Evolutionary conservation across 2,888 invertebrate species (phyloP), one percentile per base, ranked within the genome.

Genomic region (Cosmopolites sordidus): DNA sequence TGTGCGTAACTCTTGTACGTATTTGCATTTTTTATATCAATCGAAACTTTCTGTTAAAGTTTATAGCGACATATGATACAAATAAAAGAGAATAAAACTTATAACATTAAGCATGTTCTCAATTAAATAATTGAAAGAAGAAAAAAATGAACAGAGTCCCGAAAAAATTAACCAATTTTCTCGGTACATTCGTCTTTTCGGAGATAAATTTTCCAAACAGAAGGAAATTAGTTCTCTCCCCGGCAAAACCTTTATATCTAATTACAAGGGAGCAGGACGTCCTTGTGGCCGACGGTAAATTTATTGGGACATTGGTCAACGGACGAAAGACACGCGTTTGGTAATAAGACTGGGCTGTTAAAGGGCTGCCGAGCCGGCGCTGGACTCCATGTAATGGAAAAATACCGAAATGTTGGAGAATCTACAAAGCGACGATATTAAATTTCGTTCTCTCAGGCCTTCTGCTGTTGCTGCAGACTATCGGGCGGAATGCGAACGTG

Each of bases 321-420:
- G 63, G 65, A 66, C 65, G 60, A 60, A 61, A 63, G 65, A 66
- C 68, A 66, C 65, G 65, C 63, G 66, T 65, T 65, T 41, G 16
- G 48, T 66, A 66, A 67, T 66, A 67, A 68, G 65, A 65, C 64
- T 63, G 61, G 64, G 22, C 22, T 8, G 22, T 5, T 8, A 63
- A 40, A n/a, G 61, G 64, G 22, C 22, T 8, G 22, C 3, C 22
- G 64, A 40, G 14, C 40, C 63, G 63, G 60, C 65, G 61, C 67
- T 66, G 69, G 70, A 73, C 69, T 70, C 69, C 69, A 70, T 70
- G 69, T 72, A 73, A 73, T 72, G 72, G 72, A 73, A 73, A 73
- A 73, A 73, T 71, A 70, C 70, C 70, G 69, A 71, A 70, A 72
- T 22, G 69, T 70, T 69, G 66, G 70, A 69, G 45, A 47, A 54